Evolutionary conservation across 1,140 invertebrate species (phyloP).

Genomic region (Lordiphosa stackelbergi): DNA sequence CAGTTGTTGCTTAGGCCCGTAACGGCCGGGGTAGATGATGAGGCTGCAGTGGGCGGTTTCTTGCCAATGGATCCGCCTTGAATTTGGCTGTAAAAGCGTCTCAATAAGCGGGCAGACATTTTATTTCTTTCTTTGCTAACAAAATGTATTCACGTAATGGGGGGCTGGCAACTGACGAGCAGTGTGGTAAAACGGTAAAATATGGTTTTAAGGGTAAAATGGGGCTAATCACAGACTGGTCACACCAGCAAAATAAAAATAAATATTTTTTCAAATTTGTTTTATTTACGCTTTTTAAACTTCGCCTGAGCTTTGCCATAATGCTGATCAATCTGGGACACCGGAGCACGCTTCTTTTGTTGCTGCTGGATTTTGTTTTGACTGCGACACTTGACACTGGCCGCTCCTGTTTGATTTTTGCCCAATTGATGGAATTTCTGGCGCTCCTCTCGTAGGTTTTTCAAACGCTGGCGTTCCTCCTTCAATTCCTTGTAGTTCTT

Average conservation of each 20-base stretch:
- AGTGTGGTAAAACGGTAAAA: too few species aligned
- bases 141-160: conserved; percentile 69
- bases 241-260: not conserved
- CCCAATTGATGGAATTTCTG: conserved; percentile 78
- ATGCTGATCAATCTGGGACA: conserved; percentile 64
- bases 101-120: conserved; percentile 50
- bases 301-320: conserved; percentile 72
- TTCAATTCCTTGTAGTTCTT: conserved; percentile 81
- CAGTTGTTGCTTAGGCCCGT: conserved; percentile 82
- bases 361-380: conserved; percentile 64
- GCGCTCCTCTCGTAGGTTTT: conserved; percentile 64
- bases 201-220: too few species aligned
- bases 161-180: conserved; percentile 18
- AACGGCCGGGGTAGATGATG: conserved; percentile 70
- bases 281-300: conserved; percentile 63
- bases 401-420: conserved; percentile 78
- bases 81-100: conserved; percentile 58
- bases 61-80: conserved; percentile 31
- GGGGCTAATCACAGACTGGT: not conserved
- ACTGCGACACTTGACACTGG: conserved; percentile 76
- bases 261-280: conserved; percentile 1
- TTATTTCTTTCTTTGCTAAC: conserved; percentile 51
- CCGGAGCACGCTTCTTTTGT: conserved; percentile 69
- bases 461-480: conserved; percentile 73
- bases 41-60: conserved; percentile 6